Conservation (phyloP, 2,113 vertebrate genomes). For the Lota lota region DNA sequence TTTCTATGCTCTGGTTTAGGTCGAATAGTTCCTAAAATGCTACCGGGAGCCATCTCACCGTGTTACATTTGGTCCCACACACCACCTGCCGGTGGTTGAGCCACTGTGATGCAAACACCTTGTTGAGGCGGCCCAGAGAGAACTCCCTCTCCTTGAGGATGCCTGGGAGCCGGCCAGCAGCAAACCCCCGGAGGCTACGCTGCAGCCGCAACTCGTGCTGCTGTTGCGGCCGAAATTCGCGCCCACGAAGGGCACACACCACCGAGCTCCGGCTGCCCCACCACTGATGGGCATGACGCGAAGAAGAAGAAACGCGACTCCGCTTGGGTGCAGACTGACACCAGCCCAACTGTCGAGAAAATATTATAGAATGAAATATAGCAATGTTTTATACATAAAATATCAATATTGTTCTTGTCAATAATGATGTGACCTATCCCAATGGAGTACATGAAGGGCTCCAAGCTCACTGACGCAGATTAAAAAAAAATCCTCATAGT, state of each 20-base stretch:
- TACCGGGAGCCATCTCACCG: constrained; percentile 73
- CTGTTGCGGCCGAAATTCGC: constrained; percentile 86
- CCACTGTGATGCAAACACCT: constrained; percentile 99
- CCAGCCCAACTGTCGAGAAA: constrained; percentile 61
- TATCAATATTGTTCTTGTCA: not conserved
- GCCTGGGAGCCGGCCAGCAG: constrained; percentile 87
- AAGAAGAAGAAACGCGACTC: constrained; percentile 75
- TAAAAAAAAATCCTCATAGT: constrained; percentile 20
- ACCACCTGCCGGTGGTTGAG: constrained; percentile 96
- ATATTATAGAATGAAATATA: not conserved
- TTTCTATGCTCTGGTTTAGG: too few species aligned
- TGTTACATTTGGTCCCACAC: constrained; percentile 98
- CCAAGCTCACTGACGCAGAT: constrained; percentile 26
- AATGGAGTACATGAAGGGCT: not conserved
- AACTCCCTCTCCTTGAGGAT: constrained; percentile 92
- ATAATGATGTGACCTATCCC: not conserved
- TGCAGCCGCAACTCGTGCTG: constrained; percentile 84
- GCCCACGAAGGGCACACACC: constrained; percentile 88
- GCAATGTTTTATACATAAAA: not conserved
- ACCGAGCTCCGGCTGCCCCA: constrained; percentile 80
- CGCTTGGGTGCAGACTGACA: constrained; percentile 69
- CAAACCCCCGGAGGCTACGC: constrained; percentile 82
- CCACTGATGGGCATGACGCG: constrained; percentile 74
- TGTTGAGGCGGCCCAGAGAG: constrained; percentile 91
- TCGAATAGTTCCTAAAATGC: not conserved